These are phyloP conservation scores for Cryptophagus acutangulus DNA, from an alignment of 2,888 invertebrate genomes.

Conservation along the genomic window DNA sequence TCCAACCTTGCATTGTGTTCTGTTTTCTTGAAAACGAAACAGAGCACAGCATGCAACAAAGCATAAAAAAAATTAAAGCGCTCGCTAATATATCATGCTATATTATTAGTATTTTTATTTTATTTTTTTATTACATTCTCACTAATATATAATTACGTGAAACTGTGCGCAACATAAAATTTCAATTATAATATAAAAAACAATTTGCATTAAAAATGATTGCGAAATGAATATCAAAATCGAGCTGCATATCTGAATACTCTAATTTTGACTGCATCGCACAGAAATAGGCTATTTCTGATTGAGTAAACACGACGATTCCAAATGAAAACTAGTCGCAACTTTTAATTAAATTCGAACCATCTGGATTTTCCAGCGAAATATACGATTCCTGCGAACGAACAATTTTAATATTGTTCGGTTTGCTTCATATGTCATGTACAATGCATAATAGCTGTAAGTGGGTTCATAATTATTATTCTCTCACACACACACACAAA, in stretches of 20 bases:
- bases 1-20: constrained; percentile 9
- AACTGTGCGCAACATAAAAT: too few relatives aligned
- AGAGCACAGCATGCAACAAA: constrained; percentile 11
- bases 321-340: constrained; percentile 1
- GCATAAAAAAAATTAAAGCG: constrained; percentile 11
- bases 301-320: neutral
- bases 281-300: constrained; percentile 1
- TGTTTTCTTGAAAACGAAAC: constrained; percentile 14
- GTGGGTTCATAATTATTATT: too few relatives aligned
- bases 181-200: neutral
- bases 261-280: neutral
- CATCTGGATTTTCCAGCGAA: too few relatives aligned
- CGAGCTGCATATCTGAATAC: neutral
- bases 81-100: constrained; percentile 1
- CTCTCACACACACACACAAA: too few relatives aligned
- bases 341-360: too few relatives aligned
- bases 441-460: too few relatives aligned
- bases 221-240: neutral
- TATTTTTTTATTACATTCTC: too few relatives aligned
- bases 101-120: too few relatives aligned
- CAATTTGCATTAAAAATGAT: neutral
- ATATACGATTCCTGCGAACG: too few relatives aligned
- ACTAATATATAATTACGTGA: too few relatives aligned
- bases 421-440: too few relatives aligned
- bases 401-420: too few relatives aligned